phyloP scores from a whole-genome alignment of 2,113 vertebrate genomes.

The Vulpes vulpes region DNA sequence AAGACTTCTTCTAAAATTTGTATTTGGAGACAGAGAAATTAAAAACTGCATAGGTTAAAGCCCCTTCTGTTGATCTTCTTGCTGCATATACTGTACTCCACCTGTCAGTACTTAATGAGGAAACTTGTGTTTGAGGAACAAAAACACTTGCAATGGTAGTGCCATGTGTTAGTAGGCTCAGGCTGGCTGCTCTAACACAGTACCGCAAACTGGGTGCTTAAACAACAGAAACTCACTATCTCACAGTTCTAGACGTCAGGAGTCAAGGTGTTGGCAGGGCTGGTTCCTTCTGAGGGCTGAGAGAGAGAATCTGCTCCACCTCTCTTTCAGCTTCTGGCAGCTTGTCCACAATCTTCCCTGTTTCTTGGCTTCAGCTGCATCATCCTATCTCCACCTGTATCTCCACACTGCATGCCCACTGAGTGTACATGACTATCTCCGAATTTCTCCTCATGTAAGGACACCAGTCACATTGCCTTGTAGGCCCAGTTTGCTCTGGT shows the following conservation, averaged over 20 bases:
- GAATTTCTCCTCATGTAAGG: background rate
- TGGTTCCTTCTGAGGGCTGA: fast-evolving
- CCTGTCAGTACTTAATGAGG: fast-evolving
- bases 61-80: background rate
- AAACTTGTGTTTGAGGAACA: background rate
- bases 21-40: background rate
- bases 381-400: fast-evolving
- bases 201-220: fast-evolving
- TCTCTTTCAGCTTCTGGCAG: background rate
- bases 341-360: fast-evolving
- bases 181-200: background rate
- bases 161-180: fast-evolving
- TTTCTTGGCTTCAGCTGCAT: background rate
- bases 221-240: background rate
- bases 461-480: fast-evolving
- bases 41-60: fast-evolving
- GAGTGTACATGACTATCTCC: too few species aligned
- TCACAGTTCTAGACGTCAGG: background rate
- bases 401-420: background rate
- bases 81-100: fast-evolving
- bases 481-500: fast-evolving
- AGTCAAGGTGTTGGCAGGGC: fast-evolving
- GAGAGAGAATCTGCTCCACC: fast-evolving
- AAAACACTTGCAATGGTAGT: too few species aligned
- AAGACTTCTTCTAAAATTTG: background rate